Evolutionary conservation across 1,140 invertebrate genomes (phyloP).

Genomic region (Temnothorax curvispinosus): DNA sequence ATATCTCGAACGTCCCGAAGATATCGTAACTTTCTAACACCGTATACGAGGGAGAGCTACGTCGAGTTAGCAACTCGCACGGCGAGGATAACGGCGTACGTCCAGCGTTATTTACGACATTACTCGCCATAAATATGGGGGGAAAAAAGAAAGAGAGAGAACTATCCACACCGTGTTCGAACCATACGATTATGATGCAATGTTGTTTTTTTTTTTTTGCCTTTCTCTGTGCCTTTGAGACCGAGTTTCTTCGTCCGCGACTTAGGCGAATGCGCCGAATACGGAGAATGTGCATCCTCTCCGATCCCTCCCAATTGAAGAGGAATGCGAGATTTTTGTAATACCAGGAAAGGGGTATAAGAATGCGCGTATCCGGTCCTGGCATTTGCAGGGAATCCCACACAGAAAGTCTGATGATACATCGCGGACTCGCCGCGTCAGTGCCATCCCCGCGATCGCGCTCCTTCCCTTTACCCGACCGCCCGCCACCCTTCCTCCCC

Average conservation of each 20-base stretch:
- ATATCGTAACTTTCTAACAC: constrained; percentile 56
- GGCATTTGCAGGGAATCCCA: constrained; percentile 59
- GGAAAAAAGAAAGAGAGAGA: neutral
- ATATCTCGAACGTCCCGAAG: constrained; percentile 15
- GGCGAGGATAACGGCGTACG: constrained; percentile 35
- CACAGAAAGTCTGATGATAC: constrained; percentile 73
- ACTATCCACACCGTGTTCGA: constrained; percentile 13
- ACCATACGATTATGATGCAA: constrained; percentile 45
- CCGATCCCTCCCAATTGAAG: neutral
- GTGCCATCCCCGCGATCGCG: constrained; percentile 56
- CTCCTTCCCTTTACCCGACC: constrained; percentile 61
- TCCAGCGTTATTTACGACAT: constrained; percentile 58
- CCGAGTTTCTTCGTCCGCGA: constrained; percentile 5
- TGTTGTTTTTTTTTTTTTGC: neutral
- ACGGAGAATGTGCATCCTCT: neutral
- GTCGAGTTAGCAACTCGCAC: constrained; percentile 48
- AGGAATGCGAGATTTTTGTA: constrained; percentile 14
- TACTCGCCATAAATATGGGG: constrained; percentile 61
- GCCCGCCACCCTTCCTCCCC: constrained; percentile 37
- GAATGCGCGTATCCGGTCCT: constrained; percentile 62
- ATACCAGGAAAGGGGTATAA: constrained; percentile 24
- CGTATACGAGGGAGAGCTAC: constrained; percentile 11
- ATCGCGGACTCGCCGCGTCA: constrained; percentile 64
- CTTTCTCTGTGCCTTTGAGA: neutral
- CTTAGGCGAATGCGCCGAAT: neutral